phyloP scores from a whole-genome alignment of 2,797 vertebrate species.

The Hydrolagus colliei region DNA sequence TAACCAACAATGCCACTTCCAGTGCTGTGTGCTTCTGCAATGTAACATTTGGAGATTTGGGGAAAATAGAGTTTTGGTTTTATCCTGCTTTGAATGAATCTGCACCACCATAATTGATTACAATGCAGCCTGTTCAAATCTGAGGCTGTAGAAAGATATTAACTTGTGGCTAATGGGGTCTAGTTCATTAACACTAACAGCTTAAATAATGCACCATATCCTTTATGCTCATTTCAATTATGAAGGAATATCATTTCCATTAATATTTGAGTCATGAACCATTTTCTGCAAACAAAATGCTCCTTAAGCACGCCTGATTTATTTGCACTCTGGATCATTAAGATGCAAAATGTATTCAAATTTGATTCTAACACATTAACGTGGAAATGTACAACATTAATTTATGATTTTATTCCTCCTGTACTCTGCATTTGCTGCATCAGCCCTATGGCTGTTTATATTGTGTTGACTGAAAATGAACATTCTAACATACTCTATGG shows the following conservation, averaged over 20 bases:
- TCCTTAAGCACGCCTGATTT: conserved; percentile 54
- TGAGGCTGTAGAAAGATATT: conserved; percentile 18
- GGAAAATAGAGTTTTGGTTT: background rate
- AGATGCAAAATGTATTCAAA: conserved; percentile 65
- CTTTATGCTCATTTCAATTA: conserved; percentile 33
- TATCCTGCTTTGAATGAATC: background rate
- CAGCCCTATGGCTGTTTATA: conserved; percentile 64
- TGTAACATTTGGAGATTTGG: background rate
- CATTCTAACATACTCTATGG: conserved; percentile 61
- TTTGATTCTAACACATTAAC: conserved; percentile 61
- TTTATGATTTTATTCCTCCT: conserved; percentile 54
- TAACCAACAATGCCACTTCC: conserved; percentile 6
- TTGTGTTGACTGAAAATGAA: conserved; percentile 66
- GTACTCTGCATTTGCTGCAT: conserved; percentile 47
- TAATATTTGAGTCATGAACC: conserved; percentile 33
- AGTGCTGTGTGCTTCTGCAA: background rate
- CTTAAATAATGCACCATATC: conserved; percentile 32
- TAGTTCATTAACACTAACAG: conserved; percentile 31
- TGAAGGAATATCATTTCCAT: conserved; percentile 31
- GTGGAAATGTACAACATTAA: conserved; percentile 61
- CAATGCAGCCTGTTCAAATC: conserved; percentile 14
- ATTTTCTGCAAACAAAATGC: conserved; percentile 41
- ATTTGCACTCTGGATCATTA: conserved; percentile 57
- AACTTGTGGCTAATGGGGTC: conserved; percentile 29
- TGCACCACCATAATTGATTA: background rate